Base-by-base conservation (phyloP, 35 echinoderm and acorn worm species). In the Holothuria glaberrima region DNA sequence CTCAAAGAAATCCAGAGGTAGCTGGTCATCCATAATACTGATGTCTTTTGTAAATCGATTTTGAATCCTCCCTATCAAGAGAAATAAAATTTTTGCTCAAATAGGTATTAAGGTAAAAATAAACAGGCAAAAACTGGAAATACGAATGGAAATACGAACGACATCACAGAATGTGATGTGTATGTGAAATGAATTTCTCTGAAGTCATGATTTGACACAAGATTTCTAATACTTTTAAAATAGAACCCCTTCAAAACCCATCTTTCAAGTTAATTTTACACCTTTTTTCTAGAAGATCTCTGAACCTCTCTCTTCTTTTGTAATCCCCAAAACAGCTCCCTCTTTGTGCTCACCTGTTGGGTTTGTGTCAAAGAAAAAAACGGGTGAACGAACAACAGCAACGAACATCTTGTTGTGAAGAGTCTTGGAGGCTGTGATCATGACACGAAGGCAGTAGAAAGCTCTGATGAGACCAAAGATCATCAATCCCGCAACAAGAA, bases 11-110 rank as follows among this genome's bases (percentile, higher is more conserved):
- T 68, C 92, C 34, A 80, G 62, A 0, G 93, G 96, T 6, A 98
- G 75, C 70, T 92, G 90, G 65, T 98, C 96, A 72, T 98, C 96
- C 96, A 97, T 98, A 30, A 88, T 90, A 6, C 96, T 93, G 20
- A 94, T 94, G 59, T 98, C 96, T 88, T 98, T 98, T 68, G 96
- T 98, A 54, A 98, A 94, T 18, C 96, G 89, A 88, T 98, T 98
- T 60, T 92, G 87, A 25, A 98, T 93, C 30, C 96, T 88, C 30
- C 93, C 96, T 97, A 69, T 26, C 68, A 28, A 95, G 62, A 30
- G 82, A 60, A 57, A 22, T 0, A 54, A 54, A 54, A 54, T 9
- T 54, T 17, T 54, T 2, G 44, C 44, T 5, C 44, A 46, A 46
- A 46, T 5, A 46, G 4, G 4, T 46, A 10, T 46, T 4, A 46